These are phyloP conservation scores for Zapus hudsonius DNA, from an alignment of 2,113 vertebrate genomes.

Conservation along the genomic window DNA sequence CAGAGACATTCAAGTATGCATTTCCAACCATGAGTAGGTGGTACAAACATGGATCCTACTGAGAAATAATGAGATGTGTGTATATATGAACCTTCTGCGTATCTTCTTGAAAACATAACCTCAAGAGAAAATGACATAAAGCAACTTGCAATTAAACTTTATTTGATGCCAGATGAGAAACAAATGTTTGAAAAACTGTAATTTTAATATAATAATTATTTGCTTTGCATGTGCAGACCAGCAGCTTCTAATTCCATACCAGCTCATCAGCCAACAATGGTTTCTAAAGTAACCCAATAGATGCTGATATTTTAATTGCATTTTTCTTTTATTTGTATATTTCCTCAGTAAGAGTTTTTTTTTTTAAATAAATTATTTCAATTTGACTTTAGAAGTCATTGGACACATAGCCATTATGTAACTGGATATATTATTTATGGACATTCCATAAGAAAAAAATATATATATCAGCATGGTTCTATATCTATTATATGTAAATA, in stretches of 20 bases:
- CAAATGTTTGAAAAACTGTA: slow-evolving; percentile 85
- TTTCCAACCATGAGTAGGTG: slow-evolving; percentile 86
- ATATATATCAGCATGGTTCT: neutral
- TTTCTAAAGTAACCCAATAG: slow-evolving; percentile 66
- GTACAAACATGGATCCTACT: slow-evolving; percentile 84
- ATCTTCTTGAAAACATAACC: slow-evolving; percentile 85
- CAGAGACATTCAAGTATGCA: slow-evolving; percentile 75
- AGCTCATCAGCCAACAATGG: slow-evolving; percentile 78
- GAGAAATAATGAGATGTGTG: slow-evolving; percentile 89
- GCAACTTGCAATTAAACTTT: slow-evolving; percentile 88
- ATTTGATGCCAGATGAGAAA: slow-evolving; percentile 88
- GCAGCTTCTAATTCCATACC: slow-evolving; percentile 74
- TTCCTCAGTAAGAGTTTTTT: slow-evolving; percentile 51
- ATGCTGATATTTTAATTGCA: slow-evolving; percentile 70
- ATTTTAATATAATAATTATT: slow-evolving; percentile 88
- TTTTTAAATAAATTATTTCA: slow-evolving; percentile 37
- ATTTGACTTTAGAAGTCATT: slow-evolving; percentile 12
- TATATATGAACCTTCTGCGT: slow-evolving; percentile 85
- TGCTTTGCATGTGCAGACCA: slow-evolving; percentile 84
- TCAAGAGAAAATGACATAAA: slow-evolving; percentile 84
- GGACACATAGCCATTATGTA: slow-evolving; percentile 6
- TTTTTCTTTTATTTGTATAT: slow-evolving; percentile 47
- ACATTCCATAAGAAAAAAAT: neutral
- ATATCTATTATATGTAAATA: slow-evolving; percentile 4
- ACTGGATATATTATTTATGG: slow-evolving; percentile 22